Conservation (phyloP, 2,888 invertebrate genomes). For the Parnassius smintheus region DNA sequence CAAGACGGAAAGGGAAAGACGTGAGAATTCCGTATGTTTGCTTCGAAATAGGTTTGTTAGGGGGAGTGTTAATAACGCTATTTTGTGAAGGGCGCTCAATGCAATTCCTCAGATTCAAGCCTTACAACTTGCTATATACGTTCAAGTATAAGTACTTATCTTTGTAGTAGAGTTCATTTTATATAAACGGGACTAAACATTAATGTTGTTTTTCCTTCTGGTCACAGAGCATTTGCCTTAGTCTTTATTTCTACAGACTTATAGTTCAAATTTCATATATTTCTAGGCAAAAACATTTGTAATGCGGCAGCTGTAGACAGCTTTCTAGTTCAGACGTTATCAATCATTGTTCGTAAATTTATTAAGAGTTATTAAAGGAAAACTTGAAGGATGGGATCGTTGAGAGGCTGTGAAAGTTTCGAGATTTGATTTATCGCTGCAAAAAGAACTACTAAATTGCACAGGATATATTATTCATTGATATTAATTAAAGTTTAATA, state of each 20-base stretch:
- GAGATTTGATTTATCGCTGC: conserved; percentile 38
- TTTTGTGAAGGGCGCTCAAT: conserved; percentile 47
- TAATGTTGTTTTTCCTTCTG: neutral
- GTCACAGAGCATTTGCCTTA: neutral
- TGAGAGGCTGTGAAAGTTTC: conserved; percentile 43
- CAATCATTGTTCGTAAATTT: conserved; percentile 65
- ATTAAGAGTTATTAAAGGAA: conserved; percentile 52
- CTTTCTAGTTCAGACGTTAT: conserved; percentile 47
- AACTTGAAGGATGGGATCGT: conserved; percentile 53
- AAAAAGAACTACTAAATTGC: neutral
- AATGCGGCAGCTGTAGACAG: conserved; percentile 34
- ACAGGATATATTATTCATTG: too few species aligned
- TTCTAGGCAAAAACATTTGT: conserved; percentile 2
- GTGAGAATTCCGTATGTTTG: conserved; percentile 35
- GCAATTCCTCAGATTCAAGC: conserved; percentile 36
- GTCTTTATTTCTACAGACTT: conserved; percentile 12
- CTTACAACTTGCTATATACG: conserved; percentile 4
- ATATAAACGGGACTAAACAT: neutral
- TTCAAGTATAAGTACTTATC: conserved; percentile 21
- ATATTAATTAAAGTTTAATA: neutral
- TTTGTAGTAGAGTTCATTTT: conserved; percentile 20
- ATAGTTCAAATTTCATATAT: conserved; percentile 19
- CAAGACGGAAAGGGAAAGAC: conserved; percentile 35
- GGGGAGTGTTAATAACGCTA: conserved; percentile 49
- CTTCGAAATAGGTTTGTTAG: conserved; percentile 46